Evolutionary conservation across 2,113 vertebrate species (phyloP), one percentile per base, ranked within the genome.

Genomic region (Perognathus longimembris): DNA sequence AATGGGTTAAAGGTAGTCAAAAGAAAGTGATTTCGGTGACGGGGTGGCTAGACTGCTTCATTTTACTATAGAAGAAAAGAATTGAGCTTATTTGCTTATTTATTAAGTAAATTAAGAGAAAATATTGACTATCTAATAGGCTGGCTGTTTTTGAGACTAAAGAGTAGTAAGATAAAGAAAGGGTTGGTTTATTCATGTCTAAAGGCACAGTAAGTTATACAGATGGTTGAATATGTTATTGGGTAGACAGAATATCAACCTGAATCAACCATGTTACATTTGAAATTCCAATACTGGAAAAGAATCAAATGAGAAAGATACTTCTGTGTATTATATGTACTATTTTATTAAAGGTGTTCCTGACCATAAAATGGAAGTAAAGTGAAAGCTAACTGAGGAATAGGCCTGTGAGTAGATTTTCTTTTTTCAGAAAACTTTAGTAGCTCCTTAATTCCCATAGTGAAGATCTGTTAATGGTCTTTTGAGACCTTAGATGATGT

Each of bases 81-180:
- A 54, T 70, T 75, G 11, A 71, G 40, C 24, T 67, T 40, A 34
- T 83, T 83, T 83, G 64, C 61, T 54, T 26, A 83, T 30, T 36
- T 77, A 57, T 66, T 50, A 89, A 22, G 40, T 78, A 64, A 92
- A 76, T 83, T 79, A 73, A 78, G 38, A 76, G 77, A 54, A 89
- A 71, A 69, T 61, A 32, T 73, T 36, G 18, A 88, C 66, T 17
- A 69, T 73, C 12, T 10, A 87, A 67, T 69, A 67, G 14, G 8
- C 26, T 15, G 2, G n/a, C 73, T 77, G 30, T 45, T 84, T 89
- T 74, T 76, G 24, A 88, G 79, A 91, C 83, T 54, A 18, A 73
- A 79, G 59, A 63, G 8, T 45, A 80, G 14, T 63, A 67, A 71
- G 7, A 61, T 0, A 71, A 0, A 17, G 1, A 71, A 0, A 17